Conservation (phyloP, 2,113 vertebrate genomes). For the Xiphias gladius region DNA sequence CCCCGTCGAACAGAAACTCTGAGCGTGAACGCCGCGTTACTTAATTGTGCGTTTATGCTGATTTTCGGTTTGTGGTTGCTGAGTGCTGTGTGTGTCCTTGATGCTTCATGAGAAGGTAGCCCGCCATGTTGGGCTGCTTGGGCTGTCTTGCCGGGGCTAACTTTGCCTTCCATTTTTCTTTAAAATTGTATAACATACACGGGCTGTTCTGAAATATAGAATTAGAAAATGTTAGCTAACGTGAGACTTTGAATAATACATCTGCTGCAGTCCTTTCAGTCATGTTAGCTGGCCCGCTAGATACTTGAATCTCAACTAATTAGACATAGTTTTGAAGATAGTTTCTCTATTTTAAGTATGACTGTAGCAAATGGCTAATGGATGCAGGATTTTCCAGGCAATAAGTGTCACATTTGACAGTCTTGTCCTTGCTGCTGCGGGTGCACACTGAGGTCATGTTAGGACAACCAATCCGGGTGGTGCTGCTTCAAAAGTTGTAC, state of each 20-base stretch:
- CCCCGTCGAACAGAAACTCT: fast-evolving
- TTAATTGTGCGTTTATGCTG: fast-evolving
- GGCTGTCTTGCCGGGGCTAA: neutral
- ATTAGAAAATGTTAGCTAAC: neutral
- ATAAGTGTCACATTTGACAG: neutral
- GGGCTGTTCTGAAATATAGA: fast-evolving
- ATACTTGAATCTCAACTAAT: neutral
- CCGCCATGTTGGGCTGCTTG: slow-evolving; percentile 39
- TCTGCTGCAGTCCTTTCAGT: neutral
- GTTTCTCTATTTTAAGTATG: no score
- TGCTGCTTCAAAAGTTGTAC: neutral
- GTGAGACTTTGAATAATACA: no score
- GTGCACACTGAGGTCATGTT: neutral
- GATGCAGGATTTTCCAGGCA: neutral
- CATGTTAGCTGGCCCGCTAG: neutral
- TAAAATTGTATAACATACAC: fast-evolving
- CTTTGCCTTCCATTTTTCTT: neutral
- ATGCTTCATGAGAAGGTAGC: neutral
- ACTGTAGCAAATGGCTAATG: neutral
- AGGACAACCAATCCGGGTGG: neutral
- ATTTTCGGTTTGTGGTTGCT: neutral
- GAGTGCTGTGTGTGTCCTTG: slow-evolving; percentile 26
- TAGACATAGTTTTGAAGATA: neutral
- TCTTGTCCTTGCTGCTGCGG: neutral
- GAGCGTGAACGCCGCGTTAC: neutral